Evolutionary conservation across 2,888 invertebrate species (phyloP).

Genomic region (Mimas tiliae): DNA sequence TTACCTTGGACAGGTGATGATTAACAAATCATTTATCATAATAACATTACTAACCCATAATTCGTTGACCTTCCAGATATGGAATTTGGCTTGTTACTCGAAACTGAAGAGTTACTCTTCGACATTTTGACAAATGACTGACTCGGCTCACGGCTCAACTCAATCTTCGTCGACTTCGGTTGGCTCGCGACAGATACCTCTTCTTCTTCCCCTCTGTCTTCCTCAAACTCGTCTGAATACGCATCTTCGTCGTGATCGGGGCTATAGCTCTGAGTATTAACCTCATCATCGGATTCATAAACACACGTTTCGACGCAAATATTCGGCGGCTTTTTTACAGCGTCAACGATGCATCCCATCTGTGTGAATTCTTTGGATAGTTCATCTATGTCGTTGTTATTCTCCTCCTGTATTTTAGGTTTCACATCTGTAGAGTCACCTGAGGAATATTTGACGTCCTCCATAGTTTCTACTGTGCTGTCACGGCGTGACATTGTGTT

Average conservation of each 20-base stretch:
- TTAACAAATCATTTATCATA: no score
- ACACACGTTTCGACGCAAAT: constrained; percentile 75
- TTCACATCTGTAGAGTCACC: constrained; percentile 72
- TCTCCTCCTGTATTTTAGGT: constrained; percentile 71
- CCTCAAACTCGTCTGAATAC: constrained; percentile 80
- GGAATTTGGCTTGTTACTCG: constrained; percentile 55
- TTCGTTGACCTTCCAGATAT: constrained; percentile 67
- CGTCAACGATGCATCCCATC: constrained; percentile 80
- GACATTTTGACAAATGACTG: constrained; percentile 58
- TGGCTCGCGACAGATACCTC: constrained; percentile 44
- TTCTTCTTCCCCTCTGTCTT: constrained; percentile 66
- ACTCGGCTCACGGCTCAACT: constrained; percentile 39
- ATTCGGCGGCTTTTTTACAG: constrained; percentile 70
- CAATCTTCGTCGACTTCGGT: constrained; percentile 45
- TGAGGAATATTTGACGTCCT: constrained; percentile 66
- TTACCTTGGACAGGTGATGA: not conserved
- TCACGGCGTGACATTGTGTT: constrained; percentile 67
- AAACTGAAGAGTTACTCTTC: constrained; percentile 68
- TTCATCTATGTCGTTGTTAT: constrained; percentile 79
- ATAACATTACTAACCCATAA: constrained; percentile 61
- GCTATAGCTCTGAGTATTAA: constrained; percentile 42
- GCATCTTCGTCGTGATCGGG: constrained; percentile 60
- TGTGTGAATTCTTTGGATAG: constrained; percentile 72
- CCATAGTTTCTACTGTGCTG: constrained; percentile 59
- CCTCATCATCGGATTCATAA: constrained; percentile 63